These are phyloP conservation scores for Argyrosomus regius DNA, from an alignment of 2,797 vertebrate genomes.

Conservation along the genomic window DNA sequence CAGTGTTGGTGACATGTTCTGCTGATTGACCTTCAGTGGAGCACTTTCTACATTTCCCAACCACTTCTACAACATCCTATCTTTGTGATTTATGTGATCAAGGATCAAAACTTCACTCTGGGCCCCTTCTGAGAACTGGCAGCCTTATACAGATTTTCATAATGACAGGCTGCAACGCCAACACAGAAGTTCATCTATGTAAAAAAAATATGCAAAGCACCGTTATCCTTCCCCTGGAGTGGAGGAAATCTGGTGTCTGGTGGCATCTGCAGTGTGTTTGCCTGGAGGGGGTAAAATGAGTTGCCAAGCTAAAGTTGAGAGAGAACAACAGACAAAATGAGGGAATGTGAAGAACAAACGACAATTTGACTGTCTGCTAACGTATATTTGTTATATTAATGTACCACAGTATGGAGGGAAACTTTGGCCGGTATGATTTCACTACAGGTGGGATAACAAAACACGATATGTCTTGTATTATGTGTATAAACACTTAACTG, in stretches of 20 bases:
- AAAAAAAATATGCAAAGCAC: slow-evolving; percentile 54
- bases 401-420: neutral
- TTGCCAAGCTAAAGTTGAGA: slow-evolving; percentile 53
- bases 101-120: slow-evolving; percentile 37
- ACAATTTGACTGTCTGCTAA: slow-evolving; percentile 13
- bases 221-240: slow-evolving; percentile 42
- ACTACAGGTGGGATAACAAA: neutral
- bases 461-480: neutral
- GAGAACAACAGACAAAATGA: slow-evolving; percentile 41
- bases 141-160: slow-evolving; percentile 47
- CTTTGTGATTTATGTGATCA: slow-evolving; percentile 52
- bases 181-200: slow-evolving; percentile 53
- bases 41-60: neutral
- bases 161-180: slow-evolving; percentile 46
- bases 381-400: neutral
- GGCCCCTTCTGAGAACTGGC: slow-evolving; percentile 36
- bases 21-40: slow-evolving; percentile 20
- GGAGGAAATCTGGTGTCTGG: slow-evolving; percentile 51
- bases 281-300: slow-evolving; percentile 41
- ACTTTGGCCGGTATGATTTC: neutral
- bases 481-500: neutral
- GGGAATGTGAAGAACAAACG: slow-evolving; percentile 39
- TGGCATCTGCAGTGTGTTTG: slow-evolving; percentile 50
- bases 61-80: neutral
- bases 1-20: slow-evolving; percentile 4